These are phyloP conservation scores for Ooceraea biroi DNA, from an alignment of 1,140 invertebrate species.

Conservation along the genomic window DNA sequence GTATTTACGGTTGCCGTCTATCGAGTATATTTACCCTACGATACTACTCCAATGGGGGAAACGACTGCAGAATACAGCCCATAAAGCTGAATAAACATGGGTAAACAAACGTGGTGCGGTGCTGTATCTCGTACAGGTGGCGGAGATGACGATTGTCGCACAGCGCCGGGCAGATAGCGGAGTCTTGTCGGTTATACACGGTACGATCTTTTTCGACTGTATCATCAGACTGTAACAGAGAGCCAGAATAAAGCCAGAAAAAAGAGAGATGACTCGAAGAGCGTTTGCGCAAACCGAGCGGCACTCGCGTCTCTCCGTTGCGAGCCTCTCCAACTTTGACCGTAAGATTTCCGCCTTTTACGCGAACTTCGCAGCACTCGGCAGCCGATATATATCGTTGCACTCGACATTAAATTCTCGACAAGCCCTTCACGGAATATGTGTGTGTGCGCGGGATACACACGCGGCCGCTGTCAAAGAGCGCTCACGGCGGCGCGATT, in stretches of 20 bases:
- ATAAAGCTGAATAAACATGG: conserved; percentile 27
- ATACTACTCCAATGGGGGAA: conserved; percentile 21
- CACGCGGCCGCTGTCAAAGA: conserved; percentile 12
- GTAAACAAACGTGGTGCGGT: conserved; percentile 34
- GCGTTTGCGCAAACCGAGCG: background rate
- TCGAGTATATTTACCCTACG: conserved; percentile 30
- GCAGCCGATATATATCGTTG: no score
- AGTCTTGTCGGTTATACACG: background rate
- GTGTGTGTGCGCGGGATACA: background rate
- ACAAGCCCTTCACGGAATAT: background rate
- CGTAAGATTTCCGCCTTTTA: conserved; percentile 12
- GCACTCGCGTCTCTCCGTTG: background rate
- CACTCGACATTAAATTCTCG: conserved; percentile 13
- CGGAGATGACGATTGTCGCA: background rate
- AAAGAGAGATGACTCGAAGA: background rate
- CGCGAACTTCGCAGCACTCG: background rate
- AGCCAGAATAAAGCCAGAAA: no score
- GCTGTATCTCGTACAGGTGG: conserved; percentile 17
- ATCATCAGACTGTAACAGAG: no score
- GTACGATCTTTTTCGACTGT: no score
- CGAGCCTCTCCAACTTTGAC: conserved; percentile 16
- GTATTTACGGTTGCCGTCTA: conserved; percentile 44
- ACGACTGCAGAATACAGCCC: conserved; percentile 26
- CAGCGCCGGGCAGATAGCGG: background rate
- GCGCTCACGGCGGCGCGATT: conserved; percentile 37